Conservation (phyloP, 1,140 invertebrate species). For the Nilaparvata lugens region DNA sequence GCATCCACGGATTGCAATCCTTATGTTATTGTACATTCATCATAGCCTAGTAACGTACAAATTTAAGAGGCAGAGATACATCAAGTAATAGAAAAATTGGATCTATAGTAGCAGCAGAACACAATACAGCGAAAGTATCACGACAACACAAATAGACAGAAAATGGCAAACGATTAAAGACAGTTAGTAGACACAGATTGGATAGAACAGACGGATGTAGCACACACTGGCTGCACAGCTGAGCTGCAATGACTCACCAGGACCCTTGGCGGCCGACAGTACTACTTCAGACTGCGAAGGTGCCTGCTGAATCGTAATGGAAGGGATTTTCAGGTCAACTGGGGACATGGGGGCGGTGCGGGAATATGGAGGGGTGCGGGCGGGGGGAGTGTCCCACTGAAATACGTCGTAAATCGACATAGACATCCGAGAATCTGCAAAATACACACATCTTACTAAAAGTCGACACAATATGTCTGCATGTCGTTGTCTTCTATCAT, state of each 20-base stretch:
- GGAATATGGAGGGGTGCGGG: slow-evolving; percentile 39
- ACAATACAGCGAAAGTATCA: not conserved
- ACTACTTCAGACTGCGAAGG: not conserved
- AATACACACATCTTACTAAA: slow-evolving; percentile 17
- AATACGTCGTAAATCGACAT: slow-evolving; percentile 68
- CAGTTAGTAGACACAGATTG: not conserved
- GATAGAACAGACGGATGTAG: not conserved
- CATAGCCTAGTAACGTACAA: no score
- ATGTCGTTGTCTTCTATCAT: no score
- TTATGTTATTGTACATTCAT: no score
- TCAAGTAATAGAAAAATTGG: no score
- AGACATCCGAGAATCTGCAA: slow-evolving; percentile 57
- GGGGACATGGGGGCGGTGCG: slow-evolving; percentile 12
- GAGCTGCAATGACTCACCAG: not conserved
- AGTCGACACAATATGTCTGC: no score
- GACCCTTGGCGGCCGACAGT: not conserved
- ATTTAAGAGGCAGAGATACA: no score
- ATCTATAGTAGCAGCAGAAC: not conserved
- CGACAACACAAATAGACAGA: no score
- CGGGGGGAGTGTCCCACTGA: slow-evolving; percentile 50
- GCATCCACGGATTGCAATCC: no score
- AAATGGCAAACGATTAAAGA: no score
- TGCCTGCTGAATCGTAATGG: not conserved
- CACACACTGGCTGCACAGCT: not conserved
- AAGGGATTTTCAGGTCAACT: not conserved